These are phyloP conservation scores for Mirounga angustirostris DNA, from an alignment of 2,113 vertebrate genomes.

Conservation along the genomic window DNA sequence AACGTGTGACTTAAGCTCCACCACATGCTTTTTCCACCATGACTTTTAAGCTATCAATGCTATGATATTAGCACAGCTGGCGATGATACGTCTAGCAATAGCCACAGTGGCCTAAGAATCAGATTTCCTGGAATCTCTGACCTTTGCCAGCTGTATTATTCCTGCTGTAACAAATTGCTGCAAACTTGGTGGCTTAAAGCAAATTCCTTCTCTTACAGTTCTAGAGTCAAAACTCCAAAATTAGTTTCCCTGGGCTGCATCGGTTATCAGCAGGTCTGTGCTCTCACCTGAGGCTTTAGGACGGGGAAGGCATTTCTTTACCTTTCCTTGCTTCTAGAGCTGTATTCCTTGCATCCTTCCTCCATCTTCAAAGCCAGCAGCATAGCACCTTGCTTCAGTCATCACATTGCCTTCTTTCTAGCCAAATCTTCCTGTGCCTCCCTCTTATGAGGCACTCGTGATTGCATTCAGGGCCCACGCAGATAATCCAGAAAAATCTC, in stretches of 20 bases:
- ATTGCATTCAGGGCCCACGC: not conserved
- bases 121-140: not conserved
- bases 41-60: not conserved
- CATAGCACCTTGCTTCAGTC: not conserved
- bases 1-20: not conserved
- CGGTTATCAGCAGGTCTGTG: not conserved
- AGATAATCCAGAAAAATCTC: not conserved
- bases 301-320: not conserved
- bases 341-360: not conserved
- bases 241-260: not conserved
- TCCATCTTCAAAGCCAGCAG: not conserved
- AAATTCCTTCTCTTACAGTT: not conserved
- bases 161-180: not conserved
- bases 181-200: not conserved
- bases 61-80: not conserved
- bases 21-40: not conserved
- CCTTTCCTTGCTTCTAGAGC: not conserved
- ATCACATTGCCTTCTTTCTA: not conserved
- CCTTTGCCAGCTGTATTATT: not conserved
- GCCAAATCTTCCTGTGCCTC: not conserved
- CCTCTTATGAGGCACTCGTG: not conserved
- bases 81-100: not conserved
- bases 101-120: not conserved
- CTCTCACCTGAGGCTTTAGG: not conserved
- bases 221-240: not conserved